Evolutionary conservation across 1,140 invertebrate species (phyloP).

Genomic region (Pentalonia nigronervosa): DNA sequence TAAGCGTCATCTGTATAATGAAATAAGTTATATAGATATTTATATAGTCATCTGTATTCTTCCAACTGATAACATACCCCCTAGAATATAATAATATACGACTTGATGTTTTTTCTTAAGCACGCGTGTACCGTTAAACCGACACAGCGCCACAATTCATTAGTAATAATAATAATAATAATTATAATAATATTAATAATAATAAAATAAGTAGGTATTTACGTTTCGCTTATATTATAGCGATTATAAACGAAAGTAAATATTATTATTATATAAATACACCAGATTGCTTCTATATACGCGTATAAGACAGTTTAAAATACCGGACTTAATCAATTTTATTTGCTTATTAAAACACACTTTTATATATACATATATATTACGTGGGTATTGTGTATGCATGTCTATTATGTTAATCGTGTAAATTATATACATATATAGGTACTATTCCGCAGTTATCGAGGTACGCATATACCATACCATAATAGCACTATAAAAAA

Average conservation of each 20-base stretch:
- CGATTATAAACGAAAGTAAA: not conserved
- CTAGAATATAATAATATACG: not conserved
- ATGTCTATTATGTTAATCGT: slow-evolving; percentile 13
- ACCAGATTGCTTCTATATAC: not conserved
- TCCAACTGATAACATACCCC: not conserved
- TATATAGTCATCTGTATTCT: not conserved
- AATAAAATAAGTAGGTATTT: not conserved
- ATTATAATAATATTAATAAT: not conserved
- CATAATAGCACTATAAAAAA: slow-evolving; percentile 23
- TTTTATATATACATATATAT: not conserved
- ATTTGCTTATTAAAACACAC: not conserved
- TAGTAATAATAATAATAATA: not conserved
- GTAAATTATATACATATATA: slow-evolving; percentile 22
- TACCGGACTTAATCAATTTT: not conserved
- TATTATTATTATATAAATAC: not conserved
- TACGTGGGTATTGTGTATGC: not conserved
- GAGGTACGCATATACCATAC: not conserved
- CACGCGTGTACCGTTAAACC: not conserved
- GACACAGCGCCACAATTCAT: not conserved
- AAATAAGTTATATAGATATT: not conserved
- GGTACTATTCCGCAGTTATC: not conserved
- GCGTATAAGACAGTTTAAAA: not conserved
- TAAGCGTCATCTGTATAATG: not conserved
- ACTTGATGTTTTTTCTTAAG: not conserved
- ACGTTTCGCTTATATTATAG: not conserved